These are phyloP conservation scores for Poeciliopsis turrubarensis DNA, from an alignment of 2,113 vertebrate genomes.

Conservation along the genomic window DNA sequence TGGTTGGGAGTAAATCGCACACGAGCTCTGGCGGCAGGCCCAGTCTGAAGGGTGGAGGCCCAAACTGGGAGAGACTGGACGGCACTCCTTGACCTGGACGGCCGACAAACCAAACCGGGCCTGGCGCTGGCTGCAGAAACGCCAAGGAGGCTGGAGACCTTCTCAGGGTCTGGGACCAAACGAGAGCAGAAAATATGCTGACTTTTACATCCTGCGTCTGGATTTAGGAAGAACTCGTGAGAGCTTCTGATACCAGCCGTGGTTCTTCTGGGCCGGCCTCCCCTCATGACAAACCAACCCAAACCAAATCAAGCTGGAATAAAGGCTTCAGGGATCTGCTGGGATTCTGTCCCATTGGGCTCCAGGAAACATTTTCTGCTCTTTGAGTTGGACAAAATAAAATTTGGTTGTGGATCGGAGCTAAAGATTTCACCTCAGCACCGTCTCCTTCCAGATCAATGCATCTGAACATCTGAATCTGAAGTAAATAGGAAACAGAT, in stretches of 20 bases:
- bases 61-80: constrained; percentile 24
- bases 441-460: no score
- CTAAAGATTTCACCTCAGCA: no score
- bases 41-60: constrained; percentile 47
- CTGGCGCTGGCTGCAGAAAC: not conserved
- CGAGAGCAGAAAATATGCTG: no score
- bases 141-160: not conserved
- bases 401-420: no score
- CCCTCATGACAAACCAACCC: not conserved
- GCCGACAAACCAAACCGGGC: not conserved
- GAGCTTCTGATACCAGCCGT: not conserved
- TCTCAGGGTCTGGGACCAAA: no score
- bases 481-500: not conserved
- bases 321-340: not conserved
- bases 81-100: constrained; percentile 20
- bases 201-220: no score
- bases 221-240: not conserved
- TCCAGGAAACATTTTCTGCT: no score
- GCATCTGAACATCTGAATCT: no score
- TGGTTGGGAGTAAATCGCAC: constrained; percentile 60
- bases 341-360: no score
- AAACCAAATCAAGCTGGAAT: not conserved
- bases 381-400: no score
- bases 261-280: not conserved
- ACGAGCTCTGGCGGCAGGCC: constrained; percentile 41